Evolutionary conservation across 2,888 invertebrate species (phyloP).

Genomic region (Himalopsyche tibetana): DNA sequence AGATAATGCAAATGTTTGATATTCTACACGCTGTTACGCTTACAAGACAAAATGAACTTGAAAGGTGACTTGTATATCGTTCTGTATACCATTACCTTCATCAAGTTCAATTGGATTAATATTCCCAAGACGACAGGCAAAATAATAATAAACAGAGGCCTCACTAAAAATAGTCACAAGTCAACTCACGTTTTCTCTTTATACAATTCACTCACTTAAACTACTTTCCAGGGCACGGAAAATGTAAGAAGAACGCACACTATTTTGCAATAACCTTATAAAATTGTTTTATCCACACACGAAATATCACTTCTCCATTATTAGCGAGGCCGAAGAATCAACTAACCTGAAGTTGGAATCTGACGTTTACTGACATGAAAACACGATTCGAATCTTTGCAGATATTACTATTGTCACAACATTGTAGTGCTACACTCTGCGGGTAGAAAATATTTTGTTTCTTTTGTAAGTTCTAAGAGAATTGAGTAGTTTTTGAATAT

Average conservation of each 20-base stretch:
- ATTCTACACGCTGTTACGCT: neutral
- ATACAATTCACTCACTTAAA: conserved; percentile 1
- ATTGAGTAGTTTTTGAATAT: too few relatives aligned
- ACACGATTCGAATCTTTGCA: neutral
- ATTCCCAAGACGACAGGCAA: neutral
- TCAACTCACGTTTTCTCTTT: conserved; percentile 17
- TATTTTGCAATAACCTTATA: conserved; percentile 4
- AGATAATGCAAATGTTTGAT: neutral
- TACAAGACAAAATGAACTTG: neutral
- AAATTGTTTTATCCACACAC: neutral
- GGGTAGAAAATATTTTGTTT: too few relatives aligned
- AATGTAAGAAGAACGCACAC: neutral
- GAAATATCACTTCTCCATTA: conserved; percentile 18
- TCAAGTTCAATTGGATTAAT: neutral
- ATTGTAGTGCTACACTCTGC: neutral
- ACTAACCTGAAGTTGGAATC: conserved; percentile 13
- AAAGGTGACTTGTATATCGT: neutral
- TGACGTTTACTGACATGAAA: neutral
- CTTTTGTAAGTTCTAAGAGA: too few relatives aligned
- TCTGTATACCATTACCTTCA: neutral
- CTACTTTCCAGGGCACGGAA: conserved; percentile 10
- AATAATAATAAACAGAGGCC: neutral
- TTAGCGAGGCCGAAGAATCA: neutral
- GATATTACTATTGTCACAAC: neutral
- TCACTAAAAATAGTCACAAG: neutral